These are phyloP conservation scores for Dunckerocampus dactyliophorus DNA, from an alignment of 2,113 vertebrate species.

Conservation along the genomic window DNA sequence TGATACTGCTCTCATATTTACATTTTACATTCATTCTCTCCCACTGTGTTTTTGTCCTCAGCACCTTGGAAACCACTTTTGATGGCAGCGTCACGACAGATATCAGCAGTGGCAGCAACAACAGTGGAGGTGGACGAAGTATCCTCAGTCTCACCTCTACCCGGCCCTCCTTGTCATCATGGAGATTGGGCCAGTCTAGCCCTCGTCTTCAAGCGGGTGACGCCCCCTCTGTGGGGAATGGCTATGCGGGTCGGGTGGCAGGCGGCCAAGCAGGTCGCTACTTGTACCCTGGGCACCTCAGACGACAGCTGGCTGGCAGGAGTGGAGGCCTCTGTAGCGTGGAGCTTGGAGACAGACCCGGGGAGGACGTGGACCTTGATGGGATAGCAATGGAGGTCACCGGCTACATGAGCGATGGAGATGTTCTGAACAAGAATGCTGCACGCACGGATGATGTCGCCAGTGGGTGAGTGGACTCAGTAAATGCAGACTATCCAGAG, in stretches of 20 bases:
- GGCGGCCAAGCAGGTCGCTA: conserved; percentile 77
- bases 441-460: conserved; percentile 85
- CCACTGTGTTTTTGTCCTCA: conserved; percentile 37
- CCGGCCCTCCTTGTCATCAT: conserved; percentile 83
- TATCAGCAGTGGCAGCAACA: conserved; percentile 62
- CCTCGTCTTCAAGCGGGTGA: conserved; percentile 96
- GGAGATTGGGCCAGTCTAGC: conserved; percentile 91
- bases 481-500: background rate
- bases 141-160: conserved; percentile 85
- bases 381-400: conserved; percentile 82
- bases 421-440: conserved; percentile 90
- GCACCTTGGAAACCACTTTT: conserved; percentile 93
- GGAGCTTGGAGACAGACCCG: conserved; percentile 77
- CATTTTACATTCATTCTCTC: background rate
- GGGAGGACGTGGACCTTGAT: conserved; percentile 81
- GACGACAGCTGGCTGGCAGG: conserved; percentile 82
- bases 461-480: conserved; percentile 80
- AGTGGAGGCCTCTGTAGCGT: conserved; percentile 76
- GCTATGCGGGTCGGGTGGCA: conserved; percentile 76
- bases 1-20: background rate
- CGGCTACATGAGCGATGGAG: conserved; percentile 96
- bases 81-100: conserved; percentile 89
- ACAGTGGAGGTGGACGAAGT: conserved; percentile 68
- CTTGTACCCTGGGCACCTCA: conserved; percentile 80
- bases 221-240: conserved; percentile 85